Percentiles rank a stretch among this genome's conserved stretches.
Evolutionary conservation across 2,888 invertebrate genomes (phyloP).

Genomic region (Camponotus fellah): DNA sequence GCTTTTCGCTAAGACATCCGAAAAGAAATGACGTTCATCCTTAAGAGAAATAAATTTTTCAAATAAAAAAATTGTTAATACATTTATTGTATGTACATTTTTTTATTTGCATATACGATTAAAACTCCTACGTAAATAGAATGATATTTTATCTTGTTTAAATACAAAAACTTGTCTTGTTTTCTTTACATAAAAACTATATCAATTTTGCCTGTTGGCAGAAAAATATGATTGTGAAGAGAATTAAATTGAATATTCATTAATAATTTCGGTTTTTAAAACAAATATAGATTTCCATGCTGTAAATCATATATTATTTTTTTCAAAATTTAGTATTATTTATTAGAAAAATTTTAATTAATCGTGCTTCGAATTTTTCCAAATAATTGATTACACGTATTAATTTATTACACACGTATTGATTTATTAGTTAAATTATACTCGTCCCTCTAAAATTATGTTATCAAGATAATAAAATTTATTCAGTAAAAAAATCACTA

Average conservation of each 20-base stretch:
- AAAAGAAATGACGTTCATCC: background rate
- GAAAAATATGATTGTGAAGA: background rate
- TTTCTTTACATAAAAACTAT: conserved; percentile 2
- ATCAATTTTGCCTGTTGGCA: background rate
- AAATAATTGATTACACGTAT: background rate
- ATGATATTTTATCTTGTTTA: background rate
- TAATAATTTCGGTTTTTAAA: background rate
- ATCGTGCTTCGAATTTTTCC: background rate
- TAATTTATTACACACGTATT: background rate
- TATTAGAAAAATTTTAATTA: background rate
- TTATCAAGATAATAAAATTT: background rate
- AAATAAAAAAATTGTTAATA: background rate
- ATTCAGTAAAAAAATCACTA: background rate
- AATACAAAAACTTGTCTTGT: background rate
- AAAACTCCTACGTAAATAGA: background rate
- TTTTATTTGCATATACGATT: background rate
- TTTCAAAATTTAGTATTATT: background rate
- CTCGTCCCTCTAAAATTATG: too few species aligned
- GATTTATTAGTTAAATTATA: too few species aligned
- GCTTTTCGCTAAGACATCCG: background rate
- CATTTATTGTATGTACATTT: too few species aligned
- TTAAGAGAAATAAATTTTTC: background rate
- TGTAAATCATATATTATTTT: background rate
- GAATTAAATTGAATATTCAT: background rate
- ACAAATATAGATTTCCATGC: background rate